Base-by-base conservation (phyloP, 2,888 invertebrate species). In the Caenorhabditis sp. region DNA sequence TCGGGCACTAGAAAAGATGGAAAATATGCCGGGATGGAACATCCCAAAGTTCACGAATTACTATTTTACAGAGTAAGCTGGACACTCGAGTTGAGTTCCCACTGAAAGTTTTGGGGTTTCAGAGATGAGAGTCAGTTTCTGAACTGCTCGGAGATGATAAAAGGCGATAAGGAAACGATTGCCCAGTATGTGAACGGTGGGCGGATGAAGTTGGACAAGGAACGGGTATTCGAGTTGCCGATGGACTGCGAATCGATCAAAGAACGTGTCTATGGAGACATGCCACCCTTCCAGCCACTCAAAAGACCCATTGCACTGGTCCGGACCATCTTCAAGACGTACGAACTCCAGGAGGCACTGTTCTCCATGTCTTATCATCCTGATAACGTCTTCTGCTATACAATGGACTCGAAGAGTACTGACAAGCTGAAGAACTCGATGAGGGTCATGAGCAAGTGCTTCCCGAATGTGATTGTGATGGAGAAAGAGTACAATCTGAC, bases 241-340 rank as follows among this genome's bases (percentile, higher is more conserved):
- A 81, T 81, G 81, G 81, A 81, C 62, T 81, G 81, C 55, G 56
- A 69, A 3, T 70, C 76, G 18, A 70, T 81, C 18, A n/a, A 24
- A 55, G 3, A 58, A 26, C 22, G 81, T n/a, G 37, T 81, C 26
- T 53, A 65, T 28, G 81, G 81, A 53, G 71, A 81, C 35, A 53
- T 74, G 55, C 68, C 62, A 22, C 55, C 65, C 6, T 81, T 76
- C 32, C n/a, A 0, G 8, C 24, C 61, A 13, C 58, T 77, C 8
- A 69, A 77, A 28, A 32, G 81, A 44, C 67, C 81, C 3, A 71
- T 81, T 28, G 81, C 81, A 6, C 70, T 76, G 26, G 71, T 76
- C 1, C 11, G 81, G 24, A 76, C 69, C 9, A 71, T 81, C 18
- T 81, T 28, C 44, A 68, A 58, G n/a, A 35, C 76, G 15, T 81